Conservation (phyloP, 1,140 invertebrate species). For the Sinella curviseta region DNA sequence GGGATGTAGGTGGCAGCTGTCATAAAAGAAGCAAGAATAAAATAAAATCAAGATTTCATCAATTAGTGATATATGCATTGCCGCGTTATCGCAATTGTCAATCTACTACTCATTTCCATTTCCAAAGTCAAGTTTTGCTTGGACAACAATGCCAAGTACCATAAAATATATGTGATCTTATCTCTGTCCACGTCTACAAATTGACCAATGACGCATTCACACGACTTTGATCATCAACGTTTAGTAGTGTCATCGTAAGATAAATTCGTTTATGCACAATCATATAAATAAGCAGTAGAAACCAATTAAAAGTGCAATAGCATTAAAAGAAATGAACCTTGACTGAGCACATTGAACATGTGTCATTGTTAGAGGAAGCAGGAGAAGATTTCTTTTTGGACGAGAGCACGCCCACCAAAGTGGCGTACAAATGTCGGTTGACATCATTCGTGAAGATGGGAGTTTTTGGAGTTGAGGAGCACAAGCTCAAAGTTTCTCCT, state of each 20-base stretch:
- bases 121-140: not conserved
- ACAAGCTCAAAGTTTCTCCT: not conserved
- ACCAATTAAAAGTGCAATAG: not conserved
- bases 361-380: not conserved
- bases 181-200: not conserved
- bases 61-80: not conserved
- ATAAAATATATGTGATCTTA: not conserved
- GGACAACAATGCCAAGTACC: not conserved
- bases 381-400: slow-evolving; percentile 8
- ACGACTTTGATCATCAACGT: too few species aligned
- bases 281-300: not conserved
- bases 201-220: not conserved
- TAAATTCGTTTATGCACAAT: too few species aligned
- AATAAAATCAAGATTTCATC: not conserved
- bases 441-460: slow-evolving; percentile 31
- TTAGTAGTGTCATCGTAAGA: too few species aligned
- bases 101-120: slow-evolving; percentile 4
- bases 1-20: slow-evolving; percentile 43
- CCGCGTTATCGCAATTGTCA: not conserved
- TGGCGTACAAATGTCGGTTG: slow-evolving; percentile 35
- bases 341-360: not conserved
- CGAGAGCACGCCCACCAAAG: slow-evolving; percentile 16
- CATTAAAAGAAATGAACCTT: not conserved
- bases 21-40: not conserved
- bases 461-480: not conserved